Percentiles rank a stretch among this genome's conserved stretches.
phyloP scores from a whole-genome alignment of 2,797 vertebrate species.

The Anisognathus igniventris region DNA sequence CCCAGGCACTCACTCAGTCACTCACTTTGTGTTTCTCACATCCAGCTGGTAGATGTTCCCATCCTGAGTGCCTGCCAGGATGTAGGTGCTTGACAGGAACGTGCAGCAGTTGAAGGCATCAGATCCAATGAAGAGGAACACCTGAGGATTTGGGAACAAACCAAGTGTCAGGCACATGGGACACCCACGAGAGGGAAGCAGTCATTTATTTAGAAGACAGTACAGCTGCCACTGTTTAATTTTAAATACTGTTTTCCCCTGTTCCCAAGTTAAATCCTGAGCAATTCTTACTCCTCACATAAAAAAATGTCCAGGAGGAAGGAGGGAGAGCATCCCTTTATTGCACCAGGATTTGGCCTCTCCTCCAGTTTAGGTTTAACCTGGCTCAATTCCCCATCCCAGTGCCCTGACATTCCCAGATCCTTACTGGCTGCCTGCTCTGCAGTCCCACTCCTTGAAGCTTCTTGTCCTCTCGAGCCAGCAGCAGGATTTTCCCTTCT shows the following conservation, averaged over 20 bases:
- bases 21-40: slow-evolving; percentile 74
- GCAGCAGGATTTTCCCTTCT: slow-evolving; percentile 75
- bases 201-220: not conserved
- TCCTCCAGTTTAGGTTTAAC: not conserved
- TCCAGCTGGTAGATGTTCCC: slow-evolving; percentile 80
- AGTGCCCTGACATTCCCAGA: too few species aligned
- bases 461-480: slow-evolving; percentile 78
- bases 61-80: slow-evolving; percentile 78
- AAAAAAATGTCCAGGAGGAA: not conserved
- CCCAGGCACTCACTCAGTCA: not conserved
- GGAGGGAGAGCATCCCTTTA: not conserved
- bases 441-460: slow-evolving; percentile 76
- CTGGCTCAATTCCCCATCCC: not conserved
- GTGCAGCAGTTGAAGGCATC: slow-evolving; percentile 81
- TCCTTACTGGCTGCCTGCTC: slow-evolving; percentile 76
- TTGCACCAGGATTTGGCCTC: not conserved
- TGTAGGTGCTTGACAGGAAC: slow-evolving; percentile 73
- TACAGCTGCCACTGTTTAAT: not conserved
- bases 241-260: not conserved
- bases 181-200: not conserved
- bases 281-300: not conserved
- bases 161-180: not conserved
- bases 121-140: slow-evolving; percentile 75
- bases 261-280: not conserved
- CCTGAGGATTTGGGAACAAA: slow-evolving; percentile 39